Evolutionary conservation across 2,888 invertebrate species (phyloP).

Genomic region (Julus scanicus): DNA sequence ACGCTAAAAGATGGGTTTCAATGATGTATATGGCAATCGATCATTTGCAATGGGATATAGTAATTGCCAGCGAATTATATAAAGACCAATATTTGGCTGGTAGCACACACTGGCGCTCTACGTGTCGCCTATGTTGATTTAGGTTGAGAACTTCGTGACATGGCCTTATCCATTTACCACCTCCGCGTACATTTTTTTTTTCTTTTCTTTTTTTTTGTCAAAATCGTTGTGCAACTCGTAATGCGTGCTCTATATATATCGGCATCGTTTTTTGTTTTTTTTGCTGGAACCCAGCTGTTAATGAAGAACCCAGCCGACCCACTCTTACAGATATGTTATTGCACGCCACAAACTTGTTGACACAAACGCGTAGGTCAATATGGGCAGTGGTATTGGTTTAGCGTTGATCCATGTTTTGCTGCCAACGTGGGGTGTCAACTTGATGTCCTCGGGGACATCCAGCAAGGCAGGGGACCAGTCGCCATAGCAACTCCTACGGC

Average conservation of each 20-base stretch:
- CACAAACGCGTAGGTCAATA: constrained; percentile 55
- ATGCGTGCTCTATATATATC: constrained; percentile 3
- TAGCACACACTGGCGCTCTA: not conserved
- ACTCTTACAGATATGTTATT: constrained; percentile 39
- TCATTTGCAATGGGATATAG: constrained; percentile 37
- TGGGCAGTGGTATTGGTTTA: constrained; percentile 54
- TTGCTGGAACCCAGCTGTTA: constrained; percentile 38
- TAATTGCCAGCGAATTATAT: constrained; percentile 19
- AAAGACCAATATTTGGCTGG: constrained; percentile 20
- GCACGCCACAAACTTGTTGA: constrained; percentile 52
- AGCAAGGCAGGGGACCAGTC: constrained; percentile 24
- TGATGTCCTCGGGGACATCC: constrained; percentile 16
- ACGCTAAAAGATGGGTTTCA: constrained; percentile 2
- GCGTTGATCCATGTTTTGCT: constrained; percentile 53
- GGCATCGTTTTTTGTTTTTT: not conserved
- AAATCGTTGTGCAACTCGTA: constrained; percentile 11
- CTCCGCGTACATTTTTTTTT: not conserved
- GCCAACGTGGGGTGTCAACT: constrained; percentile 42
- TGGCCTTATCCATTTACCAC: constrained; percentile 42
- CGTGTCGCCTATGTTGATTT: constrained; percentile 23
- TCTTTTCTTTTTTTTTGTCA: not conserved
- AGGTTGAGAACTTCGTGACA: constrained; percentile 39
- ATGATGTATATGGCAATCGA: not conserved
- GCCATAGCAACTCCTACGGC: constrained; percentile 27
- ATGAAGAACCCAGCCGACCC: constrained; percentile 39